phyloP scores from a whole-genome alignment of 2,113 vertebrate species.

The Phaethon lepturus region DNA sequence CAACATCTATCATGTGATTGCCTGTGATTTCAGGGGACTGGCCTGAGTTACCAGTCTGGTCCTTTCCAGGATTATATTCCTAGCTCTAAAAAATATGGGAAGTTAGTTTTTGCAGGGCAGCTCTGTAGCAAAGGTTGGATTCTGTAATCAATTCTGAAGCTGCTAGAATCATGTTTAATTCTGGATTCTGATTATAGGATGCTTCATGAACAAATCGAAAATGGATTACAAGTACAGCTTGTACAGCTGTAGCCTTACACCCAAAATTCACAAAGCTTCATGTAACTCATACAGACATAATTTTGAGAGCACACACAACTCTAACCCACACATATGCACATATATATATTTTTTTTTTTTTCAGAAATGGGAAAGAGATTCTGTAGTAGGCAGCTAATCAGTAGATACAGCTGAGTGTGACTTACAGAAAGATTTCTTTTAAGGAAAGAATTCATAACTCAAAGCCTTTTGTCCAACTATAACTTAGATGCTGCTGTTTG shows the following conservation, averaged over 20 bases:
- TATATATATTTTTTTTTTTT: neutral
- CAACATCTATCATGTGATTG: neutral
- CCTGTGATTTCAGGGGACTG: neutral
- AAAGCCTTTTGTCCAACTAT: neutral
- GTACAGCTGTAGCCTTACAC: neutral
- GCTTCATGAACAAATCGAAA: neutral
- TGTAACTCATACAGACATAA: neutral
- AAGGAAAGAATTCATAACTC: neutral
- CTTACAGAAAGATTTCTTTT: neutral
- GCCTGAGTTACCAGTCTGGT: neutral
- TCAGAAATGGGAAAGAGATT: neutral
- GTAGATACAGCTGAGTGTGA: neutral
- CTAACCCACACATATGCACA: neutral
- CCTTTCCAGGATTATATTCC: neutral
- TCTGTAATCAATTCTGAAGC: neutral
- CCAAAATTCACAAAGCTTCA: neutral
- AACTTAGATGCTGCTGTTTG: neutral
- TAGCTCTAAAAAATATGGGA: neutral
- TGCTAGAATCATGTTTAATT: neutral
- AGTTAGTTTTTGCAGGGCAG: neutral
- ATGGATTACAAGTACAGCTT: neutral
- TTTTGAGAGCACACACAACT: neutral
- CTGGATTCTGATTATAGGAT: neutral
- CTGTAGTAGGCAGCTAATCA: neutral
- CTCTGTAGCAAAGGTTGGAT: neutral